These are phyloP conservation scores for Goniozus legneri DNA, from an alignment of 1,140 invertebrate species.

Conservation along the genomic window DNA sequence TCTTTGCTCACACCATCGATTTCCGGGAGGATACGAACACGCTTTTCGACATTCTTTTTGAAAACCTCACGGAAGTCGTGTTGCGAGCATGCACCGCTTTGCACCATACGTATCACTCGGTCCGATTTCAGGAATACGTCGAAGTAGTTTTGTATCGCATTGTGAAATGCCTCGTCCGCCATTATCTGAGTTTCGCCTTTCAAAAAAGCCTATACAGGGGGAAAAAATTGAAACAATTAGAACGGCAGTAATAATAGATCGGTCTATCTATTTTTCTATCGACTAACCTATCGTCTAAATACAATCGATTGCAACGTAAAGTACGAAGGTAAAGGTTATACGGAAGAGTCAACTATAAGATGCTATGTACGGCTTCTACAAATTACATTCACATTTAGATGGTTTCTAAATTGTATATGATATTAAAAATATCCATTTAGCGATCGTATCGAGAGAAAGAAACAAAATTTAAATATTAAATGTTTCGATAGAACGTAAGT, in stretches of 20 bases:
- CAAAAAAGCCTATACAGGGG: slow-evolving; percentile 69
- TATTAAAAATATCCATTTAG: slow-evolving; percentile 6
- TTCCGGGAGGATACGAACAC: slow-evolving; percentile 94
- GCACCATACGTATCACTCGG: slow-evolving; percentile 91
- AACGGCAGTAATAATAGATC: not conserved
- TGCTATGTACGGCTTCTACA: slow-evolving; percentile 26
- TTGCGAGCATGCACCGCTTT: slow-evolving; percentile 94
- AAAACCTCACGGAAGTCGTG: slow-evolving; percentile 99
- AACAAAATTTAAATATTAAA: no score
- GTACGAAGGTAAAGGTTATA: slow-evolving; percentile 21
- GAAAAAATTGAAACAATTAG: not conserved
- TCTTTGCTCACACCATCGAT: slow-evolving; percentile 99
- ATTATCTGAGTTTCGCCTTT: slow-evolving; percentile 97
- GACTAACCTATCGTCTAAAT: no score
- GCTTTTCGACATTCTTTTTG: slow-evolving; percentile 94
- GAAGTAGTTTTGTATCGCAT: slow-evolving; percentile 95
- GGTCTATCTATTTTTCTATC: not conserved
- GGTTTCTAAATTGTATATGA: slow-evolving; percentile 24
- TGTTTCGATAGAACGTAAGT: no score
- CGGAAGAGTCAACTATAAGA: slow-evolving; percentile 16
- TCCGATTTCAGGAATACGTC: slow-evolving; percentile 98
- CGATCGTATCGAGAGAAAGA: no score
- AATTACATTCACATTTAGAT: slow-evolving; percentile 16
- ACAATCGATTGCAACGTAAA: no score
- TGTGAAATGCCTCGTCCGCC: slow-evolving; percentile 98